These are phyloP conservation scores for Microtus ochrogaster DNA, from an alignment of 2,113 vertebrate species.

Conservation along the genomic window DNA sequence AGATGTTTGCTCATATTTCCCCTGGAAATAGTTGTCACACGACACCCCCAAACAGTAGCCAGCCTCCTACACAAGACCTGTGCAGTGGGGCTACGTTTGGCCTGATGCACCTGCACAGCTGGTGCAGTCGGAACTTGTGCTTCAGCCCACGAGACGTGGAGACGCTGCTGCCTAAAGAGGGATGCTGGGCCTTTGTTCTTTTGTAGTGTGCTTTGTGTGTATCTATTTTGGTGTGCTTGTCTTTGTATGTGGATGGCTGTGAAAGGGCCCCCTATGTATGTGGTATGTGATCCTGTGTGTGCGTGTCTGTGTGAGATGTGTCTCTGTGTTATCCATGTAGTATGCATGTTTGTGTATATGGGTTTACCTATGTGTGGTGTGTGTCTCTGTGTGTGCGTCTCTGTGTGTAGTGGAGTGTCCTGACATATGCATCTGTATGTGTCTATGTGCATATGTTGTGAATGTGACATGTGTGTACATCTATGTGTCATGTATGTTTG, in stretches of 20 bases:
- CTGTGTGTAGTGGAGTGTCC: neutral
- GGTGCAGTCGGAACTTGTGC: rapidly evolving
- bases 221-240: neutral
- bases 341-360: neutral
- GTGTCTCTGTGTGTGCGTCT: neutral
- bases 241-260: neutral
- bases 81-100: no score
- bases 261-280: neutral
- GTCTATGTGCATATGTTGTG: neutral
- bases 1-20: neutral
- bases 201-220: neutral
- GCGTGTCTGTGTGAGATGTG: neutral
- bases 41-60: neutral
- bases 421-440: neutral
- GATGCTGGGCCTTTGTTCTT: neutral
- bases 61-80: neutral
- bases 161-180: rapidly evolving
- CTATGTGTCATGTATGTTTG: neutral
- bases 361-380: no score
- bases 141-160: neutral
- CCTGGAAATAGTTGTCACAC: neutral
- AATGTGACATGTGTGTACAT: neutral
- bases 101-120: rapidly evolving
- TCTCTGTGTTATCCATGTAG: neutral
- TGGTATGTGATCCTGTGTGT: neutral